phyloP scores from a whole-genome alignment of 2,888 invertebrate species.

The Drosophila niveifrons region DNA sequence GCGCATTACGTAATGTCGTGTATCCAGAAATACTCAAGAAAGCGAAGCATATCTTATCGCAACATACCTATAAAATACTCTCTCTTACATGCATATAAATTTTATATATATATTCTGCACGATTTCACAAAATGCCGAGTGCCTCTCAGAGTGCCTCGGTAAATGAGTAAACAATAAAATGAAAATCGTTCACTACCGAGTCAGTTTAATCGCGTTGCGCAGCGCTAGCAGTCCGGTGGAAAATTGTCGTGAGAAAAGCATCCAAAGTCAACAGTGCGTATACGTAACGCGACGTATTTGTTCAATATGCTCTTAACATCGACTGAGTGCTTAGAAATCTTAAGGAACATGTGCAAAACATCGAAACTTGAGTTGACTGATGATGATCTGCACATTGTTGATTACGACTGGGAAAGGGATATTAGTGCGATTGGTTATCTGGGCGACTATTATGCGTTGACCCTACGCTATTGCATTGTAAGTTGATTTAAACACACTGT shows the following conservation, averaged over 20 bases:
- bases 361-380: background rate
- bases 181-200: conserved; percentile 30
- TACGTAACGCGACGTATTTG: conserved; percentile 23
- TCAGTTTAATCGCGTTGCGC: conserved; percentile 58
- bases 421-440: conserved; percentile 71
- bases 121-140: conserved; percentile 28
- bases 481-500: conserved; percentile 35
- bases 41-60: conserved; percentile 31
- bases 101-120: background rate
- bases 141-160: conserved; percentile 32
- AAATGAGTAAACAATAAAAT: conserved; percentile 33
- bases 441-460: conserved; percentile 80
- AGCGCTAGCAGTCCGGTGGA: conserved; percentile 36
- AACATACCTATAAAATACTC: background rate
- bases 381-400: conserved; percentile 37
- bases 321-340: conserved; percentile 68
- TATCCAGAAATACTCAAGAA: conserved; percentile 20
- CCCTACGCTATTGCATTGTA: conserved; percentile 54
- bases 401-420: conserved; percentile 53
- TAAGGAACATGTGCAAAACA: conserved; percentile 43
- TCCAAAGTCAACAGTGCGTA: conserved; percentile 25
- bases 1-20: background rate
- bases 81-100: background rate
- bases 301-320: conserved; percentile 61
- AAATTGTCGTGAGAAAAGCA: conserved; percentile 27